These are phyloP conservation scores for Drosophila takahashii DNA, from an alignment of 1,140 invertebrate species.

Conservation along the genomic window DNA sequence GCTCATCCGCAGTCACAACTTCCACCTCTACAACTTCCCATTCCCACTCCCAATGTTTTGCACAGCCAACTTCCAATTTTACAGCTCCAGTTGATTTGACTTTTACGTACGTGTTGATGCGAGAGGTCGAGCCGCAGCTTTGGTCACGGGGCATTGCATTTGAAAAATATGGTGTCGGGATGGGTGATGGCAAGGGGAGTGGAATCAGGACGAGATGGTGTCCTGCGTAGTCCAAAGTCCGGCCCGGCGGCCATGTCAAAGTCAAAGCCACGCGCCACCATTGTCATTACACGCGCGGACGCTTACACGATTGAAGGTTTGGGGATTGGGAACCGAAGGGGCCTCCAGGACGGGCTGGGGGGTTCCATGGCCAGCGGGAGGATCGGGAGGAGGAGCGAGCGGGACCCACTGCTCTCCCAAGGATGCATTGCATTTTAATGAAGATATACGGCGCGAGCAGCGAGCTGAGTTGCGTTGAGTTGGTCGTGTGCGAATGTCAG, in stretches of 20 bases:
- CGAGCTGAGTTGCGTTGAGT: conserved; percentile 28
- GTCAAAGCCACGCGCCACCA: conserved; percentile 78
- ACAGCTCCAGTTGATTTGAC: conserved; percentile 62
- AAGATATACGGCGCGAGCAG: conserved; percentile 63
- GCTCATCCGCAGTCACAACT: conserved; percentile 44
- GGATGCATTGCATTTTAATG: conserved; percentile 81
- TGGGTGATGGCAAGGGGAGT: neutral
- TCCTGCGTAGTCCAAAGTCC: conserved; percentile 24
- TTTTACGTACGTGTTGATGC: conserved; percentile 76
- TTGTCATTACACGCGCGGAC: conserved; percentile 80
- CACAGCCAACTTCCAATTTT: conserved; percentile 26
- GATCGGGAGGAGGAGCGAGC: neutral
- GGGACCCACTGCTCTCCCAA: conserved; percentile 38
- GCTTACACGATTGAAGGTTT: conserved; percentile 71
- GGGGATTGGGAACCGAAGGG: conserved; percentile 38
- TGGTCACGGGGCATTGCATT: conserved; percentile 63
- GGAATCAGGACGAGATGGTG: neutral
- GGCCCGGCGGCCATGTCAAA: conserved; percentile 68
- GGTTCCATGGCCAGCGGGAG: conserved; percentile 35
- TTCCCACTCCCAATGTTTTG: neutral
- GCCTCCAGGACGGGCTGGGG: neutral
- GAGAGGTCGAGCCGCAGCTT: conserved; percentile 51
- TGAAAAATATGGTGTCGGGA: conserved; percentile 52
- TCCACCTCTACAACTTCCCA: conserved; percentile 10
- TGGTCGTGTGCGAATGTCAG: conserved; percentile 36